Base-by-base conservation (phyloP, 2,888 invertebrate species). In the Cecidostiba fungosa region DNA sequence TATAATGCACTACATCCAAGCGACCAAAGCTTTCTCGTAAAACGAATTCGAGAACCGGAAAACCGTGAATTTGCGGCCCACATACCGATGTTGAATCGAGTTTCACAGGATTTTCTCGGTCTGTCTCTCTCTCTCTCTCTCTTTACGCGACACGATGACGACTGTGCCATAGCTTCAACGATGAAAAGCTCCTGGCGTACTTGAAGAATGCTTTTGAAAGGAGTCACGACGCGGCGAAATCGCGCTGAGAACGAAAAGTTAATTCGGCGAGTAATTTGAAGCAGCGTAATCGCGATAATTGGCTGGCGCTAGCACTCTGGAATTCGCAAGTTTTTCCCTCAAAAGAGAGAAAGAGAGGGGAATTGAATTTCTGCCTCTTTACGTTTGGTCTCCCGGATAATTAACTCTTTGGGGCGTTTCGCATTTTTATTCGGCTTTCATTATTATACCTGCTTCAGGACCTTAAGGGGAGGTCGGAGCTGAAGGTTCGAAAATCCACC, bases 241-340 rank as follows among this genome's bases (percentile, higher is more conserved):
- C 32, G 14, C 32, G 29, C 29, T 8, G 36, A 19, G n/a, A 32
- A 32, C 74, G 47, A 29, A n/a, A 32, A n/a, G 50, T 16, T 79
- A 39, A 79, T 43, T 66, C 26, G 29, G n/a, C 23, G 47, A 26
- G 70, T 69, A 79, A 70, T 79, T 79, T 36, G 70, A 36, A 54
- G 32, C 47, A 23, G 10, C 54, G 36, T 36, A 70, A 72, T 72
- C 70, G 70, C 23, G 54, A 70, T 79, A 70, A 79, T 79, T 79
- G 70, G 70, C 26, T 10, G 19, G 62, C n/a, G 72, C 39, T 43
- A 19, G 50, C 50, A n/a, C 1, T 39, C 12, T 12, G 69, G 23
- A 72, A 79, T 72, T 79, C 1, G 23, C 36, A 54, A 79, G 70
- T 70, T 70, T 79, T 72, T 79, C 70, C 36, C 8, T 47, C 47